Base-by-base conservation (phyloP, 2,797 vertebrate species). In the Rhinophrynus dorsalis region DNA sequence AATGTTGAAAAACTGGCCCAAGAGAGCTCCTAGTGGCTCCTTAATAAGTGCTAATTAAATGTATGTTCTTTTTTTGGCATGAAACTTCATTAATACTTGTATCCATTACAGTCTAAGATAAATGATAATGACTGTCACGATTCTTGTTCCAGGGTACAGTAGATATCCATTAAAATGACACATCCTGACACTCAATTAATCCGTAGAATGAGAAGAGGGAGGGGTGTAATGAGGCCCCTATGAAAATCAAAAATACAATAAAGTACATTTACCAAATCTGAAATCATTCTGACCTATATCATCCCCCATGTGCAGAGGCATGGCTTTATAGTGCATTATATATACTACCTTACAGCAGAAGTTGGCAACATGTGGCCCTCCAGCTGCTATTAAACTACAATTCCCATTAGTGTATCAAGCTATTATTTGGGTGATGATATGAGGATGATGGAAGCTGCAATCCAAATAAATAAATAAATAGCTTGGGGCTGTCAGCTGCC, bases 61-160 rank as follows among this genome's bases (percentile, higher is more conserved):
- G 70, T 73, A 73, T 73, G 70, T 73, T 73, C 70, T 66, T 73
- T 73, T n/a, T 73, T 73, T 73, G 70, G 70, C 70, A 73, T 66
- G 70, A 73, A 73, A 73, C 62, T 73, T 73, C 70, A 73, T 73
- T 73, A 73, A 73, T 73, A 73, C 70, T 73, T 73, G 70, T 73
- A 73, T 67, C 70, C 70, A 73, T 73, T 66, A 73, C 70, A 73
- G 70, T 66, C 62, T 60, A 73, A 73, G 70, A 73, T 73, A 73
- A 73, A 73, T 73, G 70, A 73, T 73, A 73, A 73, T 73, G 67
- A 73, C 70, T 73, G 70, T 73, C 70, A 73, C 70, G 37, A 66
- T 73, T 73, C 70, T 73, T 73, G 70, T 73, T 60, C 62, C 62
- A 73, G 62, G 70, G 70, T 62, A 73, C 70, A 73, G 70, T 73